These are phyloP conservation scores for Bathynomus jamesi DNA, from an alignment of 1,140 invertebrate species.

Conservation along the genomic window DNA sequence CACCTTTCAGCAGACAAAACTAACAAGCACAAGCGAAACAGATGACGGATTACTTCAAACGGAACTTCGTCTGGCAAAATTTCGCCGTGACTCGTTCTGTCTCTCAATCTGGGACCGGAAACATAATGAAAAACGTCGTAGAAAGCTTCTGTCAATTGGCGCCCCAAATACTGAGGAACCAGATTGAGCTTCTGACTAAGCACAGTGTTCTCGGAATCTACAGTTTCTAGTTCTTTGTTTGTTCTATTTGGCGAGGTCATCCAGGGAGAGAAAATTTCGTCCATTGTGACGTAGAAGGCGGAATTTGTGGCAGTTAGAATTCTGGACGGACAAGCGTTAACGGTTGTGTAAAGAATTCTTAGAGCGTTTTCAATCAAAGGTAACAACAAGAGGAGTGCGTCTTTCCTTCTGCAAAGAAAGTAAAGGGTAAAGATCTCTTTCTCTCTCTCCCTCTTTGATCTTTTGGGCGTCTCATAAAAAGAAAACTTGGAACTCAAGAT, in stretches of 20 bases:
- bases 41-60: not conserved
- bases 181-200: not conserved
- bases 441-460: too few species aligned
- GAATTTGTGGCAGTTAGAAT: not conserved
- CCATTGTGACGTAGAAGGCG: not conserved
- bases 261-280: not conserved
- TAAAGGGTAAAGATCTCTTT: too few species aligned
- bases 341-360: not conserved
- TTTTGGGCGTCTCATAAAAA: too few species aligned
- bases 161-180: not conserved
- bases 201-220: not conserved
- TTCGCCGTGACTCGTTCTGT: not conserved
- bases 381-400: not conserved
- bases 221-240: not conserved
- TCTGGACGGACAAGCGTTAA: not conserved
- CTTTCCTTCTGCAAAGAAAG: not conserved
- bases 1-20: not conserved
- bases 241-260: not conserved
- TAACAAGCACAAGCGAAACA: not conserved
- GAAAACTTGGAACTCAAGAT: too few species aligned
- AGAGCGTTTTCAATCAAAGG: not conserved
- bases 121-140: not conserved
- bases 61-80: not conserved
- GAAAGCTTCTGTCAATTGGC: not conserved
- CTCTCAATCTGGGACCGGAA: not conserved